Conservation (phyloP, 2,888 invertebrate genomes). For the Lasioglossum malachurum region DNA sequence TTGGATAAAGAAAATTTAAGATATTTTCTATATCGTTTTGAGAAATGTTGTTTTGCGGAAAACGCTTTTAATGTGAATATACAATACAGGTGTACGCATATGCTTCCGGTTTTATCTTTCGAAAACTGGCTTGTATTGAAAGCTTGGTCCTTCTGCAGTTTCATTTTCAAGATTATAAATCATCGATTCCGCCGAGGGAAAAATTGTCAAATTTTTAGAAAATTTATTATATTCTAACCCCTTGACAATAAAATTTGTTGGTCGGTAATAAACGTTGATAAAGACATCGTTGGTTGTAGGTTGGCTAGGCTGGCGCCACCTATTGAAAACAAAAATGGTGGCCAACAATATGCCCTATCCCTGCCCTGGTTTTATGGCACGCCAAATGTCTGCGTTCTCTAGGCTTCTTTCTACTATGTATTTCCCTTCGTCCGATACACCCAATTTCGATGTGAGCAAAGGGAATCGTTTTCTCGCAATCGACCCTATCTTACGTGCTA, state of each 20-base stretch:
- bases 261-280: conserved; percentile 46
- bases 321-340: conserved; percentile 84
- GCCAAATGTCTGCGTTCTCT: conserved; percentile 82
- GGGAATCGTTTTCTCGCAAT: conserved; percentile 72
- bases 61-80: background rate
- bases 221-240: background rate
- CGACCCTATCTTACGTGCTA: conserved; percentile 73
- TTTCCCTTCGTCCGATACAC: conserved; percentile 78
- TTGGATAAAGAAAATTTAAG: background rate
- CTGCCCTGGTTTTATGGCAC: conserved; percentile 81
- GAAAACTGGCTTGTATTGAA: background rate
- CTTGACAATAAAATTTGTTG: conserved; percentile 34
- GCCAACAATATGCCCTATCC: conserved; percentile 83
- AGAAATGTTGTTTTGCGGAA: background rate
- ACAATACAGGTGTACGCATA: background rate
- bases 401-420: conserved; percentile 81
- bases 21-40: background rate
- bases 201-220: background rate
- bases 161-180: background rate
- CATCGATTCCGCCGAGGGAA: background rate
- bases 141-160: background rate
- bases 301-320: conserved; percentile 77
- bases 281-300: conserved; percentile 40
- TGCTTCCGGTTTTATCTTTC: background rate
- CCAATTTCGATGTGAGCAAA: conserved; percentile 78